phyloP scores from a whole-genome alignment of 2,888 invertebrate species.

The Stegana nigrithorax region DNA sequence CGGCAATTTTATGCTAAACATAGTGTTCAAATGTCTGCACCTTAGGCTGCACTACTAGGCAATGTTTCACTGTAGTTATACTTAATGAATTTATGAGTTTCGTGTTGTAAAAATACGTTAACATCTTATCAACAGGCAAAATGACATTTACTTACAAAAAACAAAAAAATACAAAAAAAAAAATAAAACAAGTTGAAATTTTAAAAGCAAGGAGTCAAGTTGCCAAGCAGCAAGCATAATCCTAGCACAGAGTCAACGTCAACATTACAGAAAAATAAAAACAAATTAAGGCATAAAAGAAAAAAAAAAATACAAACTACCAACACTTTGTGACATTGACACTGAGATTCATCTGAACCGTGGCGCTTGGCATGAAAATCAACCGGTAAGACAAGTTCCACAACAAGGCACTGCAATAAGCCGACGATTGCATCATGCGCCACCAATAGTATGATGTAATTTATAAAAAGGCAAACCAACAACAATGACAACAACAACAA shows the following conservation, averaged over 20 bases:
- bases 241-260: background rate
- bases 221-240: conserved; percentile 15
- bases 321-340: conserved; percentile 47
- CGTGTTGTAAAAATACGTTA: conserved; percentile 18
- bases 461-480: conserved; percentile 26
- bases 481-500: conserved; percentile 27
- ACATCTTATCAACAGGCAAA: conserved; percentile 52
- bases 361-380: conserved; percentile 57
- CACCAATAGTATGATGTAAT: conserved; percentile 46
- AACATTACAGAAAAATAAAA: background rate
- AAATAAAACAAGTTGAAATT: conserved; percentile 4
- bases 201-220: conserved; percentile 21
- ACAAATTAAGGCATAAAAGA: background rate
- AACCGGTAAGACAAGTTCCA: conserved; percentile 57
- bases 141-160: no score
- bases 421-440: conserved; percentile 31
- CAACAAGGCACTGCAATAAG: conserved; percentile 30
- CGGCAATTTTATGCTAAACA: no score
- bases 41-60: background rate
- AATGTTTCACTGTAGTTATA: no score
- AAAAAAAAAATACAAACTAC: background rate
- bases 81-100: conserved; percentile 18
- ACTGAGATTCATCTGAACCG: conserved; percentile 59
- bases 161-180: conserved; percentile 11
- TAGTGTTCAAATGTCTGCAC: background rate